Base-by-base conservation (phyloP, 2,113 vertebrate genomes). In the Cinclus cinclus region DNA sequence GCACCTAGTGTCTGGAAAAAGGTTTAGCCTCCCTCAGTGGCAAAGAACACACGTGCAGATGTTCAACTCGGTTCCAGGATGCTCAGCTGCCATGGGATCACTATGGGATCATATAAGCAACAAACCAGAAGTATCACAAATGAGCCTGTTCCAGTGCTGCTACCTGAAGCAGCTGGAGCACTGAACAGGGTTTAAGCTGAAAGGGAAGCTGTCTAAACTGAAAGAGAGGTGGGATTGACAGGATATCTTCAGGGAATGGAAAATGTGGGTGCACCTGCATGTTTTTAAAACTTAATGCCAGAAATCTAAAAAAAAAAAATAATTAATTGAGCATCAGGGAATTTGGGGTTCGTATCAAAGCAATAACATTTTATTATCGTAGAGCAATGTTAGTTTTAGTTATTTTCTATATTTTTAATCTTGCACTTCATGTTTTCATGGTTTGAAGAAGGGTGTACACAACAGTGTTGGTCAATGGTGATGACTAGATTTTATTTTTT, bases 381-480 rank as follows among this genome's bases (percentile, higher is more conserved):
- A 83, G 7, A 64, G 2, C 2, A 39, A 13, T 67, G 22, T 70
- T 76, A 56, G 10, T 42, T 77, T 85, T 59, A 39, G 19, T 86
- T 7, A 19, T 24, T 8, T 3, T 56, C 15, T 75, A 0, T 46
- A 28, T 50, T 83, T 87, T 92, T 47, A 58, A 52, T 79, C 28
- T 39, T 63, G 44, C 2, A 46, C 7, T 67, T 63, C 5, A 11
- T 46, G 3, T 49, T 69, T 84, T 75, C 25, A 31, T 15, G 31
- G 5, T 67, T 70, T 74, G n/a, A 3, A 6, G 27, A 10, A 21
- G 4, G 6, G 3, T 6, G 7, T 70, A 42, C 9, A 46, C 0
- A 4, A 44, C 6, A 39, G 14, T 24, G 1, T 20, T 68, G 30
- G 12, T 67, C n/a, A 60, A 56, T 8, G 71, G 13, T 15, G 8